phyloP scores from a whole-genome alignment of 2,888 invertebrate species.

The Heptascelio sp. region DNA sequence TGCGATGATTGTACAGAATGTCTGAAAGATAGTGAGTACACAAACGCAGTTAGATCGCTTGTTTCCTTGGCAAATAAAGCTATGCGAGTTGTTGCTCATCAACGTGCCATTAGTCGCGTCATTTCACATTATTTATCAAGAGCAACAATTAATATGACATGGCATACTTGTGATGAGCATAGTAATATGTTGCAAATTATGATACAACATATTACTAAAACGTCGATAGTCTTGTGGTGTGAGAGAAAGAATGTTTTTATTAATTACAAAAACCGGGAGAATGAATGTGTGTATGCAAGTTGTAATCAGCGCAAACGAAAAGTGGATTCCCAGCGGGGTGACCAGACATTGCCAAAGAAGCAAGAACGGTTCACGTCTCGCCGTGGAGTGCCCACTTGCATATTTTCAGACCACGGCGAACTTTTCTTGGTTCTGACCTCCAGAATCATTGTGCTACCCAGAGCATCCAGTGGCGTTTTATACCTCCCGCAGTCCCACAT shows the following conservation, averaged over 20 bases:
- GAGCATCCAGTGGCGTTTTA: no score
- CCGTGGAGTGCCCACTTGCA: no score
- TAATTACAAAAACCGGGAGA: background rate
- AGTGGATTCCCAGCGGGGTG: no score
- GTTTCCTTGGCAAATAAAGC: conserved; percentile 5
- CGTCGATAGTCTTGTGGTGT: background rate
- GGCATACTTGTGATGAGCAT: background rate
- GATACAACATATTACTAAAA: background rate
- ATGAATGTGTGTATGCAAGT: background rate
- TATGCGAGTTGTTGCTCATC: background rate
- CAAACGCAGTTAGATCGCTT: background rate
- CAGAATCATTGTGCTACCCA: no score
- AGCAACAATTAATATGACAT: background rate
- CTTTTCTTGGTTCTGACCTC: no score
- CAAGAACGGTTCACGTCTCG: no score
- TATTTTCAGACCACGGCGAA: no score
- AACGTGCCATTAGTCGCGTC: background rate
- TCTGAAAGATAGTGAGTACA: conserved; percentile 4
- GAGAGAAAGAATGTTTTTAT: background rate
- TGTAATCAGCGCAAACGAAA: no score
- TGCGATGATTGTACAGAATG: conserved; percentile 13
- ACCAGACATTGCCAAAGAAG: no score
- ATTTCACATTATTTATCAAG: background rate
- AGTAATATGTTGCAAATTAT: background rate
- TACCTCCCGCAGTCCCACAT: no score